Base-by-base conservation (phyloP, 2,113 vertebrate species). In the Grantiella picta region DNA sequence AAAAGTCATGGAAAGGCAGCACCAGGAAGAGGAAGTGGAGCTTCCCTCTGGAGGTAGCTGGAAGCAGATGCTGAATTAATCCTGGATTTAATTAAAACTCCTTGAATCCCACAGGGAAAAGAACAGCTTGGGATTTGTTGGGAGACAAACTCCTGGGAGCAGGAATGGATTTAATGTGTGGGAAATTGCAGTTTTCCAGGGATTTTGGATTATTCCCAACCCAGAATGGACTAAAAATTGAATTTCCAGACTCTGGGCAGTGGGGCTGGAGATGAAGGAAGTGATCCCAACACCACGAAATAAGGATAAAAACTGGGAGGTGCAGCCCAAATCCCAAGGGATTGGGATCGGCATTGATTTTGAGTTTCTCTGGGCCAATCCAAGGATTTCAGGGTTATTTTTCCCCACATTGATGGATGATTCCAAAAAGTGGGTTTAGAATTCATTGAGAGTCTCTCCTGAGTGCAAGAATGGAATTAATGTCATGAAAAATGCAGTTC, bases 91-190 rank as follows among this genome's bases (percentile, higher is more conserved):
- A 92, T 93, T 93, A 89, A 82, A 29, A 13, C 61, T 68, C 2
- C 78, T 56, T n/a, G 85, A 91, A 94, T 92, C 93, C 84, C 75
- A 54, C 71, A 15, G 35, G 31, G 68, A 73, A 94, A 95, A 91
- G 93, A 95, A 68, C 90, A 95, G 65, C 66, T 80, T 6, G 0
- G 81, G 63, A 52, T 90, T 95, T 90, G 75, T 63, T 70, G 77
- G 63, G 70, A 72, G 66, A 49, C 64, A 50, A n/a, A 4, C 2
- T 24, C 49, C 61, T 57, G 45, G 25, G 33, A 14, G n/a, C 65
- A 31, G 44, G 21, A 16, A 18, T 59, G 53, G 53, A n/a, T n/a
- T n/a, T 11, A 23, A 23, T 19, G 35, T 9, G 35, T 28, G 44
- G 28, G 2, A 28, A 94, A 87, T 60, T 24, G 23, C 69, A 75